These are phyloP conservation scores for Araneus ventricosus DNA, from an alignment of 1,140 invertebrate genomes.

Conservation along the genomic window DNA sequence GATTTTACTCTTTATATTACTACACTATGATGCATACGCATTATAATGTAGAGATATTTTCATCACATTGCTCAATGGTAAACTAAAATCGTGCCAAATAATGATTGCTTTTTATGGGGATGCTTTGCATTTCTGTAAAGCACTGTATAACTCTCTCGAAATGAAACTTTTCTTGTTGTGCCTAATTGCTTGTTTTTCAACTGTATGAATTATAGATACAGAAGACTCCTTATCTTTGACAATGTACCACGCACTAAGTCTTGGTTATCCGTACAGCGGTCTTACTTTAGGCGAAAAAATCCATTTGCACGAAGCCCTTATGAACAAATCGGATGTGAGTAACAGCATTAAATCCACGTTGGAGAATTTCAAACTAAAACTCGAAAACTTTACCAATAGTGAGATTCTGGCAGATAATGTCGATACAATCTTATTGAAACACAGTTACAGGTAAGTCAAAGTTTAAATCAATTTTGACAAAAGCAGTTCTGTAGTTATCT, in stretches of 20 bases:
- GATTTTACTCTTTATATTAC: no score
- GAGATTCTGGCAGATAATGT: not conserved
- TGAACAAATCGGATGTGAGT: not conserved
- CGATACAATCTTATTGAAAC: conserved; percentile 8
- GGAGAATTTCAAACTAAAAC: not conserved
- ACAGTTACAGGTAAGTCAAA: conserved; percentile 54
- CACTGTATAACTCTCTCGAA: no score
- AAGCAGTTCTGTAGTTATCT: no score
- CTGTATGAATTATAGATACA: conserved; percentile 22
- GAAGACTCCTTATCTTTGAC: conserved; percentile 53
- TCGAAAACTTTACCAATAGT: not conserved
- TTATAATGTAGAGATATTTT: no score
- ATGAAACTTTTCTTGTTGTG: no score
- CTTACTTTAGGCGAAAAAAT: conserved; percentile 51
- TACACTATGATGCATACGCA: no score
- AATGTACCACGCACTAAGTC: conserved; percentile 62
- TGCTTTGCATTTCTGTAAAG: no score
- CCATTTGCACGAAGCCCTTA: conserved; percentile 32
- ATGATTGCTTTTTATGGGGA: no score
- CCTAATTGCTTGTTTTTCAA: not conserved
- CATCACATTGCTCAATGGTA: no score
- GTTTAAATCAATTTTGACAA: not conserved
- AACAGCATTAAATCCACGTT: not conserved
- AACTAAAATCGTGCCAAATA: no score
- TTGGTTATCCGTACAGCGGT: conserved; percentile 64